Conservation (phyloP, 2,888 invertebrate species). For the Geotrupes spiniger region DNA sequence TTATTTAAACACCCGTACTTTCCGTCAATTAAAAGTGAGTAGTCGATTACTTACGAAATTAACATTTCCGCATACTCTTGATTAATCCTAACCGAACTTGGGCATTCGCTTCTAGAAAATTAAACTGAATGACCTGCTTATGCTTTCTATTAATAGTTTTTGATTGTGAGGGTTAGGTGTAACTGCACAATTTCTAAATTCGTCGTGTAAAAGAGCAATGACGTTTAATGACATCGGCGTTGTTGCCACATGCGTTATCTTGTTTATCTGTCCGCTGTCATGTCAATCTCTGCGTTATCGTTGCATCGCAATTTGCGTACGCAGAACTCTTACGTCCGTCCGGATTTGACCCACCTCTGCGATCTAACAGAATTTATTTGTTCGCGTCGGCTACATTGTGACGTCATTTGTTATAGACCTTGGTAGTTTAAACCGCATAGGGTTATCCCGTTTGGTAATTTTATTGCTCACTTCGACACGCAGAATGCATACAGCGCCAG, state of each 20-base stretch:
- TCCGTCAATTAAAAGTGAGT: constrained; percentile 10
- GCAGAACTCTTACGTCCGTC: background rate
- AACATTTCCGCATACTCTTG: constrained; percentile 9
- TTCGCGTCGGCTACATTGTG: constrained; percentile 28
- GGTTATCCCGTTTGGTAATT: constrained; percentile 26
- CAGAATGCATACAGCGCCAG: no score
- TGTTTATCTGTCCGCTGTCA: constrained; percentile 17
- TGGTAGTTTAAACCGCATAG: constrained; percentile 31
- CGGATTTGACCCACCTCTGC: constrained; percentile 14
- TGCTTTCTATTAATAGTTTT: constrained; percentile 9
- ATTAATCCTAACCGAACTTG: no score
- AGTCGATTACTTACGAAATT: constrained; percentile 6
- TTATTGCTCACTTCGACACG: no score
- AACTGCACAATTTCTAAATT: constrained; percentile 15
- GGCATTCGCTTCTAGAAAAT: constrained; percentile 10
- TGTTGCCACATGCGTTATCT: constrained; percentile 28
- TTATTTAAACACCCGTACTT: constrained; percentile 3
- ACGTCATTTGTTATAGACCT: constrained; percentile 32
- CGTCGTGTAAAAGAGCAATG: constrained; percentile 28
- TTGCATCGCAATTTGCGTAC: constrained; percentile 8
- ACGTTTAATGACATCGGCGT: constrained; percentile 31
- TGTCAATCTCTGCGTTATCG: constrained; percentile 11
- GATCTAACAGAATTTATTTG: constrained; percentile 13
- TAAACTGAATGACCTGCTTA: constrained; percentile 2
- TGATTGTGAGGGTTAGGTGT: constrained; percentile 3